Conservation (phyloP, 2,888 invertebrate genomes). For the Eilema sororculum region DNA sequence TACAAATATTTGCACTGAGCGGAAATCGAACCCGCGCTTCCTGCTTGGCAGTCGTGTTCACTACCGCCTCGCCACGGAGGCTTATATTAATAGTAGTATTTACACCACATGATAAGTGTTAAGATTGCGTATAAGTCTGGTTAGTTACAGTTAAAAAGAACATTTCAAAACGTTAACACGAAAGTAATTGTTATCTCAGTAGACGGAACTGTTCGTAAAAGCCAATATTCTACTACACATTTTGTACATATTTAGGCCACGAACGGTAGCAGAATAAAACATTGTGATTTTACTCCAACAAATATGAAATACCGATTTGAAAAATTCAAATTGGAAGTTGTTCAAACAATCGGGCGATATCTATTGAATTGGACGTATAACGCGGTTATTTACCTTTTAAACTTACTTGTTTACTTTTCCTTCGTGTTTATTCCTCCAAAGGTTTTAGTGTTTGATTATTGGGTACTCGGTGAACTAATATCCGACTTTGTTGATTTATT, state of each 20-base stretch:
- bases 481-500: conserved; percentile 14
- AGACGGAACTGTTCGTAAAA: not conserved
- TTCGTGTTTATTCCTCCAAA: conserved; percentile 48
- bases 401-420: conserved; percentile 56
- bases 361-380: conserved; percentile 52
- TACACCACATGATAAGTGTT: too few relatives aligned
- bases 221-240: conserved; percentile 24
- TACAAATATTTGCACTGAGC: too few relatives aligned
- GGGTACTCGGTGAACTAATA: conserved; percentile 12
- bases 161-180: too few relatives aligned
- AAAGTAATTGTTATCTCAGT: not conserved
- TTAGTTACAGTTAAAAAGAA: too few relatives aligned
- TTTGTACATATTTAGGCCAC: conserved; percentile 26
- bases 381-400: conserved; percentile 52
- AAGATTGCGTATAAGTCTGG: too few relatives aligned
- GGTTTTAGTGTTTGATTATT: conserved; percentile 27
- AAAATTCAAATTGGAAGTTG: conserved; percentile 45
- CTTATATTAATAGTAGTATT: too few relatives aligned
- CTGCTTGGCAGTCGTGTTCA: too few relatives aligned
- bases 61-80: too few relatives aligned
- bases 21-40: too few relatives aligned
- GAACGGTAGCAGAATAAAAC: conserved; percentile 31
- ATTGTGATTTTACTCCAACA: conserved; percentile 36
- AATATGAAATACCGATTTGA: conserved; percentile 34
- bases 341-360: conserved; percentile 55